phyloP scores from a whole-genome alignment of 2,113 vertebrate genomes.

The Nansenia antarctica region DNA sequence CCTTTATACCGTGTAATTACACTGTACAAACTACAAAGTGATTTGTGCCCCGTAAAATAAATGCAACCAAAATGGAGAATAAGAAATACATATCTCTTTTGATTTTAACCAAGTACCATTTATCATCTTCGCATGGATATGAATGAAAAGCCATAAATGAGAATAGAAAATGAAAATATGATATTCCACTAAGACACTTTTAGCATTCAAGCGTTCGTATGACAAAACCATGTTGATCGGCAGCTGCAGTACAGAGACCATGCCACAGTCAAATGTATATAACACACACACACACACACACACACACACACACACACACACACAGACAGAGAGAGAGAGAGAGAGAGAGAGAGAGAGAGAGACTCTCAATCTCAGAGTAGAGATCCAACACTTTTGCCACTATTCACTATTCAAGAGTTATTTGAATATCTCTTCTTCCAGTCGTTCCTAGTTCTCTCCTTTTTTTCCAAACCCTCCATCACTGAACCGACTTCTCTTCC shows the following conservation, averaged over 20 bases:
- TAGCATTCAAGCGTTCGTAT: background rate
- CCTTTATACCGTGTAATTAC: too few species aligned
- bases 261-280: slow-evolving; percentile 23
- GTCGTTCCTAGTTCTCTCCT: slow-evolving; percentile 24
- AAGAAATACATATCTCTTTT: background rate
- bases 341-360: too few species aligned
- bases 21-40: too few species aligned
- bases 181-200: background rate
- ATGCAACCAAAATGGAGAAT: background rate
- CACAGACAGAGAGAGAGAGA: too few species aligned
- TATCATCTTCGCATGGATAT: slow-evolving; percentile 23
- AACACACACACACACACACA: slow-evolving; percentile 4
- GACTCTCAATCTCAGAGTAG: too few species aligned
- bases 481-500: slow-evolving; percentile 12
- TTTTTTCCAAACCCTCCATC: slow-evolving; percentile 2
- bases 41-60: too few species aligned
- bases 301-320: slow-evolving; percentile 4
- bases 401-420: slow-evolving; percentile 52
- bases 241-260: slow-evolving; percentile 13
- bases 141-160: background rate
- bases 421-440: slow-evolving; percentile 27
- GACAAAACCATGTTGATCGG: slow-evolving; percentile 36
- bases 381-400: too few species aligned
- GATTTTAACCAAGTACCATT: slow-evolving; percentile 16
- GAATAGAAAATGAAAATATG: background rate